Conservation (phyloP, 2,113 vertebrate genomes). For the Menidia beryllina region DNA sequence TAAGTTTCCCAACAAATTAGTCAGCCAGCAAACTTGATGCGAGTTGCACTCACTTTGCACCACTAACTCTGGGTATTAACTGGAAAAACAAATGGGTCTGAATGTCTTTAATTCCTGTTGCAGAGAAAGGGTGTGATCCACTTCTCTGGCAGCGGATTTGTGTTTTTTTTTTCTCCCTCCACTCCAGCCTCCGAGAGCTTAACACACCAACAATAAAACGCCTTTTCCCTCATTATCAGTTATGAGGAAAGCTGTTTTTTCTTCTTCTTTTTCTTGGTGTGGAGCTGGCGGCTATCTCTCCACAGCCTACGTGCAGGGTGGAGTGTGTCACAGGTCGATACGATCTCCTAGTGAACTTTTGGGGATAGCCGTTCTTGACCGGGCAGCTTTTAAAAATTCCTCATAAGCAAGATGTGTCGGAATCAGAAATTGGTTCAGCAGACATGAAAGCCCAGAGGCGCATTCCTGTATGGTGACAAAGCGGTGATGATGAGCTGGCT, state of each 20-base stretch:
- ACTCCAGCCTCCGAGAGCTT: constrained; percentile 42
- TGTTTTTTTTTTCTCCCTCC: constrained; percentile 22
- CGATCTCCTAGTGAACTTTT: constrained; percentile 46
- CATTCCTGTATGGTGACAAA: constrained; percentile 44
- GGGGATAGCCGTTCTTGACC: constrained; percentile 20
- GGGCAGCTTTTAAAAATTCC: constrained; percentile 39
- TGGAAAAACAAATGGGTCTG: constrained; percentile 40
- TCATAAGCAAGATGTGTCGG: constrained; percentile 19
- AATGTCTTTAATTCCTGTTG: constrained; percentile 44
- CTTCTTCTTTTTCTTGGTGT: constrained; percentile 2
- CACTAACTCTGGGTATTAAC: constrained; percentile 46
- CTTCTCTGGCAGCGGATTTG: constrained; percentile 40
- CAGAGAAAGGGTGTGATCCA: constrained; percentile 32
- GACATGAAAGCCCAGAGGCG: constrained; percentile 26
- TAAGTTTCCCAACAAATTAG: constrained; percentile 63
- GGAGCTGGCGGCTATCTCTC: constrained; percentile 8
- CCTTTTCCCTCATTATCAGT: constrained; percentile 51
- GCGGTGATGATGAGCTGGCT: constrained; percentile 29
- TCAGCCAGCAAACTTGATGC: constrained; percentile 62
- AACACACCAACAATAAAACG: constrained; percentile 50
- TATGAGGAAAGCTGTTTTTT: constrained; percentile 24
- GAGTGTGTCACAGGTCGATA: constrained; percentile 21
- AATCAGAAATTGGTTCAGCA: constrained; percentile 25
- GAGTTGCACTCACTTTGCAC: constrained; percentile 48
- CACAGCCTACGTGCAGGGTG: constrained; percentile 23